These are phyloP conservation scores for Piaya cayana DNA, from an alignment of 2,113 vertebrate genomes.

Conservation along the genomic window DNA sequence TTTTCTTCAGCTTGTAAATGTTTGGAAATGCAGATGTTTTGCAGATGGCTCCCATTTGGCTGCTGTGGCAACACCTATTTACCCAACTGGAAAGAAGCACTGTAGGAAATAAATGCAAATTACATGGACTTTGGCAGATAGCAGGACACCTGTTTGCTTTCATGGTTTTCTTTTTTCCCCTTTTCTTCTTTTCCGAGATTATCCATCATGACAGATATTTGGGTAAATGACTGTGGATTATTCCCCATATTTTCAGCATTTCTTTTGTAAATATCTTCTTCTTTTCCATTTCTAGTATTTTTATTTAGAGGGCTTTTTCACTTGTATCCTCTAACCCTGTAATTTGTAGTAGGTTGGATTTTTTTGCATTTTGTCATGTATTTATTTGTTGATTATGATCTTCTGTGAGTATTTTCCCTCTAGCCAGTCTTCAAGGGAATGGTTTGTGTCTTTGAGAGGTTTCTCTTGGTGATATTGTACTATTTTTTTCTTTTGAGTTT, in stretches of 20 bases:
- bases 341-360: fast-evolving
- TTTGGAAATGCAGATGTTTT: not conserved
- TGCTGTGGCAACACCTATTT: not conserved
- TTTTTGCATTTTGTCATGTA: not conserved
- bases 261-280: not conserved
- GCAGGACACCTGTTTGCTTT: not conserved
- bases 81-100: not conserved
- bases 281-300: not conserved
- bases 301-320: not conserved
- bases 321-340: not conserved
- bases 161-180: not conserved
- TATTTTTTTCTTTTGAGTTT: not conserved
- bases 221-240: not conserved
- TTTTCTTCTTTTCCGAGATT: not conserved
- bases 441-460: not conserved
- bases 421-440: fast-evolving
- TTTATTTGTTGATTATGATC: not conserved
- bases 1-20: not conserved
- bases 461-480: not conserved
- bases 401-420: fast-evolving
- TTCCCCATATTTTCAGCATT: not conserved
- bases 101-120: not conserved
- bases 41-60: not conserved
- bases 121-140: not conserved
- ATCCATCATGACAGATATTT: not conserved